Evolutionary conservation across 1,140 invertebrate genomes (phyloP), one percentile per base, ranked within the genome.

Genomic region (Aleiodes sp.): DNA sequence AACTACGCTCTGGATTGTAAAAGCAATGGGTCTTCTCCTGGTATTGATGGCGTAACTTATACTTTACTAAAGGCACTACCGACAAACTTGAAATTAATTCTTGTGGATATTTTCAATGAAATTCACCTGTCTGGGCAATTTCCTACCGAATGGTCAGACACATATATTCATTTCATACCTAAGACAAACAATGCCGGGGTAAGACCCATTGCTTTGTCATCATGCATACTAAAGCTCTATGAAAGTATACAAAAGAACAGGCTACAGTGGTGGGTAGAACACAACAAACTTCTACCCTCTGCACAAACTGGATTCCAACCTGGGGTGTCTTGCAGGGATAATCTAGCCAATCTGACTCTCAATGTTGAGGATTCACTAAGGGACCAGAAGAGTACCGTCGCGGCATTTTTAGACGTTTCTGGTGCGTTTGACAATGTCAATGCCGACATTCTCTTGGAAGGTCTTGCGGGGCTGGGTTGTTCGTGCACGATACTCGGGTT

Each of bases 351-450:
- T 14, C 28, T 71, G 12, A 63, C 28, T 4, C 28, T 69, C 8
- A 41, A 68, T 16, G 56, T 73, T 1, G 37, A 70, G 10, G 60
- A 68, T 12, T 60, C 59, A 6, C 61, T 73, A 10, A 24, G 21
- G 1, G 39, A 68, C 26, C 46, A 66, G 41, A 37, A 70, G 24
- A 12, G 68, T 1, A 37, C 57, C n/a, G 2, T 65, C 1, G 72
- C 65, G 21, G 60, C 31, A 2, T 68, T 73, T 35, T 29, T 73
- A 1, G 68, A 73, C 19, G 68, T 73, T 52, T 19, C 59, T 2
- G 62, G 56, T 8, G 65, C 72, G 1, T 73, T 73, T 29, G 65
- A 73, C 46, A 65, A 73, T 35, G 67, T 70, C 1, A 31, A 63
- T 19, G 52, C 10, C 10, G 35, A 69, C 4, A 61, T 61, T 6